A percentile compares a stretch with the other conserved stretches of the same genome.
These are phyloP conservation scores for Drosophila kohkoa DNA, from an alignment of 1,140 invertebrate species.

Conservation along the genomic window DNA sequence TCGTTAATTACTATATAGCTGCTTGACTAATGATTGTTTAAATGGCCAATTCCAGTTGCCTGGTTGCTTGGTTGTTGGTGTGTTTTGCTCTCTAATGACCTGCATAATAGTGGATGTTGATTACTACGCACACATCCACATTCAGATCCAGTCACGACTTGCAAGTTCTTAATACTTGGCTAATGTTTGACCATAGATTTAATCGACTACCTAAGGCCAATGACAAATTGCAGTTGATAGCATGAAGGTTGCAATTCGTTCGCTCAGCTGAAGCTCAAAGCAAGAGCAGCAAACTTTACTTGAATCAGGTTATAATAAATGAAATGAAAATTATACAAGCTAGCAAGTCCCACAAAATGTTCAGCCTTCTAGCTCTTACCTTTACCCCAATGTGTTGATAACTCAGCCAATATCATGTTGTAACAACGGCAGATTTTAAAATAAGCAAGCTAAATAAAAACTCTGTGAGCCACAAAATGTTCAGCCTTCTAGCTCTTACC, in stretches of 20 bases:
- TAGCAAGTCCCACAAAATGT: too few species aligned
- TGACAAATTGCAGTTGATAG: slow-evolving; percentile 11
- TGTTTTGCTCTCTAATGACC: slow-evolving; percentile 59
- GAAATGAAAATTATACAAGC: too few species aligned
- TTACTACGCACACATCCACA: slow-evolving; percentile 14
- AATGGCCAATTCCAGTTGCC: slow-evolving; percentile 37
- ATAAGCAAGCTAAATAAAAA: too few species aligned
- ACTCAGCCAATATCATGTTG: too few species aligned
- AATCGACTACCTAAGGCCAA: slow-evolving; percentile 14
- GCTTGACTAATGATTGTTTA: slow-evolving; percentile 63
- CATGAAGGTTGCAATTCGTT: background rate
- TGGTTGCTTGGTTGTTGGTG: slow-evolving; percentile 27
- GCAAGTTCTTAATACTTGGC: background rate
- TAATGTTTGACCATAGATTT: slow-evolving; percentile 29
- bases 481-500: too few species aligned
- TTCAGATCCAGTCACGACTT: slow-evolving; percentile 59
- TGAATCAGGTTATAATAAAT: too few species aligned
- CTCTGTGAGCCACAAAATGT: too few species aligned
- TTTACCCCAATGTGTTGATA: too few species aligned
- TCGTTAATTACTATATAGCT: slow-evolving; percentile 57
- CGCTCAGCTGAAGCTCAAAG: background rate
- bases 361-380: too few species aligned
- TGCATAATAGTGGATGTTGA: slow-evolving; percentile 36
- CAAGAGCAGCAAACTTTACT: background rate
- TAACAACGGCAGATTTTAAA: too few species aligned